phyloP scores from a whole-genome alignment of 2,888 invertebrate species.

The Blastobasis adustella region DNA sequence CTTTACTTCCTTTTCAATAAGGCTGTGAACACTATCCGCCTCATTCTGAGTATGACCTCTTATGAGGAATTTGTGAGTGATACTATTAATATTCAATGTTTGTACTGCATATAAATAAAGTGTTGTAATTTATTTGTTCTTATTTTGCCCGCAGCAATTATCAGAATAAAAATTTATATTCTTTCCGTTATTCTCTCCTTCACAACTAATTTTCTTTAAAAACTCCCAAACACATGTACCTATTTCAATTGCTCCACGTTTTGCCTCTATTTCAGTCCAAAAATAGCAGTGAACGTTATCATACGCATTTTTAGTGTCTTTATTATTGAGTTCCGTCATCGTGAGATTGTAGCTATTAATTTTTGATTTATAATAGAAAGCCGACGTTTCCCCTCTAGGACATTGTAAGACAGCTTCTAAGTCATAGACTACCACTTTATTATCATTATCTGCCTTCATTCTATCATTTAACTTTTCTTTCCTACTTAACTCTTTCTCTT shows the following conservation, averaged over 20 bases:
- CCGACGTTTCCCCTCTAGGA: slow-evolving; percentile 8
- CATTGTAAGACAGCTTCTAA: slow-evolving; percentile 8
- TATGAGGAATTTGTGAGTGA: background rate
- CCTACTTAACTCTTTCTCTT: slow-evolving; percentile 4
- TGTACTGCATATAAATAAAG: background rate
- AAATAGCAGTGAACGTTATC: slow-evolving; percentile 9
- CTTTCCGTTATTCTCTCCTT: slow-evolving; percentile 1
- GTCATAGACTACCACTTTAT: slow-evolving; percentile 4
- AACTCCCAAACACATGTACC: slow-evolving; percentile 9
- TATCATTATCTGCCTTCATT: background rate
- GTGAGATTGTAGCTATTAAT: slow-evolving; percentile 9
- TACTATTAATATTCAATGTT: background rate
- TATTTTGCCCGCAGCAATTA: slow-evolving; percentile 13
- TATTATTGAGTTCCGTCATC: slow-evolving; percentile 4
- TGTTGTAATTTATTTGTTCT: background rate
- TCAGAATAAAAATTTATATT: slow-evolving; percentile 20
- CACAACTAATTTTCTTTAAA: background rate
- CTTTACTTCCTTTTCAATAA: slow-evolving; percentile 23
- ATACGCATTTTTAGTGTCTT: slow-evolving; percentile 1
- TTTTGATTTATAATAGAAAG: slow-evolving; percentile 8
- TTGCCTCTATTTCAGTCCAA: slow-evolving; percentile 9
- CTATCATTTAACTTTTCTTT: slow-evolving; percentile 2
- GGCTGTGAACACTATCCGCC: slow-evolving; percentile 27
- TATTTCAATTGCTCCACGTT: slow-evolving; percentile 10
- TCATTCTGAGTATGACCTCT: slow-evolving; percentile 21